Evolutionary conservation across 2,113 vertebrate species (phyloP), one percentile per base, ranked within the genome.

Genomic region (Brachirus orientalis): DNA sequence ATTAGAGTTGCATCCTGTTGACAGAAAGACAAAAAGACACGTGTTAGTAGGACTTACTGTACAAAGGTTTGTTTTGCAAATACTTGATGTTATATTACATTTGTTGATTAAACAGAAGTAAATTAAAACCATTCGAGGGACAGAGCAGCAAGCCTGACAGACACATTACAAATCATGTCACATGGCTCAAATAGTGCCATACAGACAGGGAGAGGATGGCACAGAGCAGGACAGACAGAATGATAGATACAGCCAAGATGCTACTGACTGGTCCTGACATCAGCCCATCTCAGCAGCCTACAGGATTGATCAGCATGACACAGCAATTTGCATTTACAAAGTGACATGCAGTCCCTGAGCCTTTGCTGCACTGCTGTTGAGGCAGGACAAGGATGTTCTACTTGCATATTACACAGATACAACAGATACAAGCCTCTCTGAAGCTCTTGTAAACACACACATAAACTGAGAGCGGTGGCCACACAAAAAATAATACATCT

Each of bases 231-330:
- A 16, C 73, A 60, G 66, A 61, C 64, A 33, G 58, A 51, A 19
- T 1, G 53, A 72, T 65, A 57, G 71, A 69, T 43, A 20, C 16
- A 56, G 60, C 46, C 36, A n/a, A 47, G 72, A 55, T 46, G 60
- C 50, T 56, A 67, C 78, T 74, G 78, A 85, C 75, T 61, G 70
- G 63, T 73, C 75, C 72, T 6, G 51, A 78, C 80, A 60, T 33
- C 75, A 76, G 63, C 70, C 84, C 55, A 74, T 74, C 70, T 85
- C 83, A 86, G 88, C 81, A 83, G 82, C 79, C 80, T 56, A 19
- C 71, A 68, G 72, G 80, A 88, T 63, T 84, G 82, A 87, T 88
- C 80, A 79, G 77, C 73, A 83, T 84, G 83, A 89, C 77, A 85
- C 75, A 56, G 78, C 78, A 83, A 80, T 89, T 80, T 87, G 64